Evolutionary conservation across 2,113 vertebrate species (phyloP).

Genomic region (Trogon melanurus): DNA sequence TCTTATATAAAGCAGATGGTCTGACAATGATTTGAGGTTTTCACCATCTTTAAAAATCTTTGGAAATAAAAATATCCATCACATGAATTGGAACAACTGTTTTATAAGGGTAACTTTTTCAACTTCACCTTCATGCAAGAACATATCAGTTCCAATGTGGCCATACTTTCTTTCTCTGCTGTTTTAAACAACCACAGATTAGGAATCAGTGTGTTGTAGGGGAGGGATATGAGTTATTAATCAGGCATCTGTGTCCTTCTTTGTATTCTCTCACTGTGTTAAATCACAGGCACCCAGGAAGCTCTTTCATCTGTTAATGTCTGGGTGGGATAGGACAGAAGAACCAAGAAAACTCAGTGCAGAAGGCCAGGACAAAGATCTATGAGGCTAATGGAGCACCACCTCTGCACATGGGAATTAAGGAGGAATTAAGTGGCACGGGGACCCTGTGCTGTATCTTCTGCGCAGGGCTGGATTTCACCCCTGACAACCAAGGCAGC

Average conservation of each 20-base stretch:
- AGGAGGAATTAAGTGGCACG: neutral
- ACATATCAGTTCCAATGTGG: neutral
- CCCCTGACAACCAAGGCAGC: neutral
- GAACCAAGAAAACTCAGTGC: neutral
- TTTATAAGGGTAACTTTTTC: neutral
- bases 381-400: neutral
- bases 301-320: neutral
- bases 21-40: neutral
- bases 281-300: neutral
- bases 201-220: neutral
- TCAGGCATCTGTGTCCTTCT: neutral
- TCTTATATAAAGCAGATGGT: neutral
- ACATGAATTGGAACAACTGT: neutral
- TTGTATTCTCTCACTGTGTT: neutral
- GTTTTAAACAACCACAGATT: neutral
- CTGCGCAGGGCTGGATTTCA: neutral
- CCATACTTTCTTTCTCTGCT: neutral
- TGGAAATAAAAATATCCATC: neutral
- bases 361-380: neutral
- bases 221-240: neutral
- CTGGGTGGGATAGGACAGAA: neutral
- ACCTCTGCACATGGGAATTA: neutral
- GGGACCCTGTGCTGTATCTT: neutral
- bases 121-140: neutral
- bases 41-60: neutral